Evolutionary conservation across 2,888 invertebrate species (phyloP), one percentile per base, ranked within the genome.

Genomic region (Lasioglossum leucozonium): DNA sequence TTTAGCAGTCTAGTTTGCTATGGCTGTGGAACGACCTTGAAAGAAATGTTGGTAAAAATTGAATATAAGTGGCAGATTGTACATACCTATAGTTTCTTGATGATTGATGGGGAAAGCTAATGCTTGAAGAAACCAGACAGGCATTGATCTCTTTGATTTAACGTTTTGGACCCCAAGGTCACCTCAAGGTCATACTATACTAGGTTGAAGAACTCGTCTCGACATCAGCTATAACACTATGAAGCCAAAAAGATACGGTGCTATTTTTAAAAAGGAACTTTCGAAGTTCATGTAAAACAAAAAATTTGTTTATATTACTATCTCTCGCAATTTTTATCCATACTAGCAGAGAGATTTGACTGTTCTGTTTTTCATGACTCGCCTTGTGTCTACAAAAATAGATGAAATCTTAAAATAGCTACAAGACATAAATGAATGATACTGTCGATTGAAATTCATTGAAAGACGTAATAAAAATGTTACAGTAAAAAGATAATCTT

Each of bases 401-500:
- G 22, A n/a, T 22, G n/a, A 55, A 30, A 51, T 42, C 40, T 26
- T 58, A 13, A 71, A 78, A 37, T 44, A 44, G 34, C 34, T 65
- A 65, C 8, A 65, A 34, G 0, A 44, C 44, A 65, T 22, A 44
- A 58, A 58, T 26, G 4, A 37, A 26, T 6, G 26, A 34, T 55
- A 55, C 40, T 42, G 13, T 42, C 67, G 37, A 30, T 65, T 65
- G 40, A 72, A 65, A 75, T 82, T 62, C 40, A 6, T 71, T 40
- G 26, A 47, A 73, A 81, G 18, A 40, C 26, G 55, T 55, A 55
- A 55, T n/a, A n/a, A 55, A 55, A 55, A n/a, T n/a, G n/a, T 55
- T 55, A 55, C n/a, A 11, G 16, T 44, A 13, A 44, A 44, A 44
- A 44, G 16, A 16, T 44, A 3, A 44, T 44, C 44, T 44, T 44